Conservation (phyloP, 2,888 invertebrate genomes). For the Calameuta filiformis region DNA sequence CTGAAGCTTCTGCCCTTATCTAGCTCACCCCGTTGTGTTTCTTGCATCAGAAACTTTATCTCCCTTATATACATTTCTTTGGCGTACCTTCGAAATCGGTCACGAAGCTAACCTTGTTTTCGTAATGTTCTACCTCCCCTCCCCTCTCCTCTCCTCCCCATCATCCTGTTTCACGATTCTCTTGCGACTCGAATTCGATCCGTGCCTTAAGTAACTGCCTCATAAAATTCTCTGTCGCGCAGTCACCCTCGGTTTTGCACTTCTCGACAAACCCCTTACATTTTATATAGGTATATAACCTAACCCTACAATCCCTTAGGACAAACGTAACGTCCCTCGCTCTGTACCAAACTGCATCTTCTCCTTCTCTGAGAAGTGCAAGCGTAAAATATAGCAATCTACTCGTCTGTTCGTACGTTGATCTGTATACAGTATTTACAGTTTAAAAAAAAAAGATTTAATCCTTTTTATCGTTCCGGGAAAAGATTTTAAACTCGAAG, state of each 20-base stretch:
- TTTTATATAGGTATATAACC: background rate
- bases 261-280: background rate
- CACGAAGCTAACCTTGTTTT: background rate
- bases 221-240: background rate
- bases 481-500: background rate
- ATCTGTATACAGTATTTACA: background rate
- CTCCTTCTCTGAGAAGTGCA: too few relatives aligned
- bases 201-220: conserved; percentile 2
- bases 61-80: background rate
- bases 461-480: background rate
- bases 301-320: background rate
- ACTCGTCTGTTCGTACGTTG: background rate
- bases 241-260: background rate
- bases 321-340: background rate
- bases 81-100: background rate
- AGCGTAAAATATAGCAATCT: too few relatives aligned
- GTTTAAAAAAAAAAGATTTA: background rate
- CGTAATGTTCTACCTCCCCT: background rate
- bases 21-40: background rate
- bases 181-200: background rate
- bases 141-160: background rate
- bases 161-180: background rate
- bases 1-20: background rate
- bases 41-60: background rate
- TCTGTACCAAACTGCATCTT: background rate